Conservation (phyloP, 1,140 invertebrate species). For the Hermetia illucens region DNA sequence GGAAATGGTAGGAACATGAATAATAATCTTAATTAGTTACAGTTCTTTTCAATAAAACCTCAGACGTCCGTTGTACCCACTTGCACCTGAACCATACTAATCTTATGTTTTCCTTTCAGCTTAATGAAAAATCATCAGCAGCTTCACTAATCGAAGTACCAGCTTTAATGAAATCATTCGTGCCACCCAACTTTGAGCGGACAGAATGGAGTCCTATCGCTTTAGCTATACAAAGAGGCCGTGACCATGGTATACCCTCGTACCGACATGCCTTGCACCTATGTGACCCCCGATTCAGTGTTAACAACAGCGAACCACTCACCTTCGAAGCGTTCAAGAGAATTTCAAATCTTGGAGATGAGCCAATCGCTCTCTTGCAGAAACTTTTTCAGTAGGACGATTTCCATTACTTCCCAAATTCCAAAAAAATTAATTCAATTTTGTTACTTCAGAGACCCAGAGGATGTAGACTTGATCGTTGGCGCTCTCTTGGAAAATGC, state of each 20-base stretch:
- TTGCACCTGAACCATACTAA: too few relatives aligned
- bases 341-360: constrained; percentile 20
- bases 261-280: constrained; percentile 62
- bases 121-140: constrained; percentile 14
- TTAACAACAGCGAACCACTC: constrained; percentile 23
- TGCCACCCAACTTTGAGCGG: constrained; percentile 20
- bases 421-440: constrained; percentile 8
- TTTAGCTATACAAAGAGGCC: constrained; percentile 47
- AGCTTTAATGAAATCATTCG: constrained; percentile 31
- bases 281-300: constrained; percentile 43
- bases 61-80: too few relatives aligned
- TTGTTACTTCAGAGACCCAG: constrained; percentile 38
- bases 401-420: too few relatives aligned
- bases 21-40: too few relatives aligned
- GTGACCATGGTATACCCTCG: constrained; percentile 84
- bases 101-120: too few relatives aligned
- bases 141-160: constrained; percentile 34
- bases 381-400: not conserved
- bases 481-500: constrained; percentile 75
- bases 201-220: constrained; percentile 36
- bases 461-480: constrained; percentile 75
- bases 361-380: constrained; percentile 4
- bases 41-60: too few relatives aligned
- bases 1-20: constrained; percentile 25
- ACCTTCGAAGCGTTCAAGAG: constrained; percentile 17